A percentile compares a stretch with the other conserved stretches of the same genome.
These are phyloP conservation scores for Dicaeum eximium DNA, from an alignment of 2,113 vertebrate species.

Conservation along the genomic window DNA sequence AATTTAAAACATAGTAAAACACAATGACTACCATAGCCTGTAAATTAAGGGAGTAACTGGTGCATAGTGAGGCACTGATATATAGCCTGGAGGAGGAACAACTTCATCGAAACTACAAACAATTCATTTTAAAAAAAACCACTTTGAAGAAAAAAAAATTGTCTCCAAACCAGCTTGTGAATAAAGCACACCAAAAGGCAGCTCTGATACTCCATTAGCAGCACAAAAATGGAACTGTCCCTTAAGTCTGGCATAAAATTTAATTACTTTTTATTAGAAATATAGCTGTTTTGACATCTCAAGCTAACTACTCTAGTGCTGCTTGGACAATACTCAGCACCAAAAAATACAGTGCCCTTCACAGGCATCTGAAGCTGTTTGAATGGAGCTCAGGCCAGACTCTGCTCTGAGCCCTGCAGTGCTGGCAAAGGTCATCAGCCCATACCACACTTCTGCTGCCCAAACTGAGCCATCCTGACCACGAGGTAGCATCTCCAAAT, in stretches of 20 bases:
- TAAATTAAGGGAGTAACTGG: slow-evolving; percentile 36
- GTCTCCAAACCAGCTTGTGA: slow-evolving; percentile 52
- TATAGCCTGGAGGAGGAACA: slow-evolving; percentile 32
- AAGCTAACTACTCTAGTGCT: not conserved
- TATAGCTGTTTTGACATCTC: not conserved
- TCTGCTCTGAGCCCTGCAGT: fast-evolving
- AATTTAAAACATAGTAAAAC: slow-evolving; percentile 11
- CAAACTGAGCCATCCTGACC: not conserved
- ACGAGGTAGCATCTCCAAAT: not conserved
- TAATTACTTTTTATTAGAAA: not conserved
- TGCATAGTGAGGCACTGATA: slow-evolving; percentile 28
- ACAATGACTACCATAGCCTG: slow-evolving; percentile 30
- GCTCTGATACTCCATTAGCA: slow-evolving; percentile 36
- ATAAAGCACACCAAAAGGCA: slow-evolving; percentile 49
- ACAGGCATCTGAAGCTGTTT: not conserved
- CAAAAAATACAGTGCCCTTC: not conserved
- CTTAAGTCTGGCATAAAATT: not conserved
- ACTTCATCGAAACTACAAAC: slow-evolving; percentile 36
- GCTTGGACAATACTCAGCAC: not conserved
- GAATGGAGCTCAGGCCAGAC: not conserved
- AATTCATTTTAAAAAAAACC: not conserved
- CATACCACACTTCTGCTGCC: not conserved
- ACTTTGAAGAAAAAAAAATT: slow-evolving; percentile 54
- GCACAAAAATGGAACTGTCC: slow-evolving; percentile 37
- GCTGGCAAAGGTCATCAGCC: not conserved